A percentile compares a stretch with the other conserved stretches of the same genome.
These are phyloP conservation scores for Mechanitis messenoides DNA, from an alignment of 2,888 invertebrate species.

Conservation along the genomic window DNA sequence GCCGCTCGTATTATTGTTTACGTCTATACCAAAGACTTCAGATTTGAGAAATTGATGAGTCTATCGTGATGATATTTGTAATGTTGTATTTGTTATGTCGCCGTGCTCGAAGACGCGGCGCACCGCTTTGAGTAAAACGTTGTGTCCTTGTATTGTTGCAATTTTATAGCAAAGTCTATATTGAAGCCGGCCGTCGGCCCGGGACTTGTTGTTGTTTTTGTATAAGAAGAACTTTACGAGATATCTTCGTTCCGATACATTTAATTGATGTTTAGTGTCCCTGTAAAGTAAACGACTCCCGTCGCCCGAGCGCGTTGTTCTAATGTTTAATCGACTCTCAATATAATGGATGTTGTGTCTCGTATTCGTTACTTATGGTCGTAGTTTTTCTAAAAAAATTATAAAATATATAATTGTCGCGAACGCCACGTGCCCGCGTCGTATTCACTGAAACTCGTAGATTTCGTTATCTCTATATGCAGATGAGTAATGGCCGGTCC, in stretches of 20 bases:
- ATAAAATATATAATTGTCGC: slow-evolving; percentile 17
- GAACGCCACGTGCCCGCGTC: background rate
- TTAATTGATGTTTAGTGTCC: slow-evolving; percentile 5
- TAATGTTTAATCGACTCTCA: background rate
- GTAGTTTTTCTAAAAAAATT: slow-evolving; percentile 13
- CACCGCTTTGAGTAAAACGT: slow-evolving; percentile 10
- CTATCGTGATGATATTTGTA: slow-evolving; percentile 18
- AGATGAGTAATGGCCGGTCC: slow-evolving; percentile 16
- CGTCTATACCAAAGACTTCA: slow-evolving; percentile 33
- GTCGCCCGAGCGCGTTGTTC: slow-evolving; percentile 14
- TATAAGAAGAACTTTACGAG: slow-evolving; percentile 21
- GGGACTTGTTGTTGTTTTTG: slow-evolving; percentile 33
- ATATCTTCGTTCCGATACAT: background rate
- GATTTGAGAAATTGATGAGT: slow-evolving; percentile 25
- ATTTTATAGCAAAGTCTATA: slow-evolving; percentile 19
- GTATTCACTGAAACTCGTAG: background rate
- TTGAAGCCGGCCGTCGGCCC: slow-evolving; percentile 14
- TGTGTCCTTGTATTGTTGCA: slow-evolving; percentile 19
- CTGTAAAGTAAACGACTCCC: slow-evolving; percentile 7
- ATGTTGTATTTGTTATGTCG: slow-evolving; percentile 14
- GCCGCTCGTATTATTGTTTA: slow-evolving; percentile 24
- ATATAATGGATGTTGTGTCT: slow-evolving; percentile 13
- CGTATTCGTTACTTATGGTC: slow-evolving; percentile 11
- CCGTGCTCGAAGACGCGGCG: slow-evolving; percentile 11
- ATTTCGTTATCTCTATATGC: too few relatives aligned